These are phyloP conservation scores for Amblyjoppa fuscipennis DNA, from an alignment of 2,888 invertebrate species.

Conservation along the genomic window DNA sequence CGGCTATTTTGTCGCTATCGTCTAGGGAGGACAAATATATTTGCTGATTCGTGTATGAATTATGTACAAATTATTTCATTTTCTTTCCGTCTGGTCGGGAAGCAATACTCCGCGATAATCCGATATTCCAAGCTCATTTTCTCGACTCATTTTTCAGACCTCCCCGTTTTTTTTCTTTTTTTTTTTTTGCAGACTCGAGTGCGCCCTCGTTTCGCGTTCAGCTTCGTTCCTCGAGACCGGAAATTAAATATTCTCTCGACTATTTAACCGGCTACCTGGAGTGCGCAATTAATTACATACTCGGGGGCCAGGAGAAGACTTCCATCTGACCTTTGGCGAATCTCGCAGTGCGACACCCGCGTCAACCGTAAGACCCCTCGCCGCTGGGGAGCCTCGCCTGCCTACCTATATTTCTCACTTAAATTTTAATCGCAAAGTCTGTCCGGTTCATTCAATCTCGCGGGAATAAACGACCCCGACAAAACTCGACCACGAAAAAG, in stretches of 20 bases:
- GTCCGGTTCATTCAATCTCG: slow-evolving; percentile 59
- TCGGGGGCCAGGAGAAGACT: slow-evolving; percentile 45
- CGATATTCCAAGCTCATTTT: slow-evolving; percentile 1
- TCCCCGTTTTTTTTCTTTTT: background rate
- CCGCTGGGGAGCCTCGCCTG: slow-evolving; percentile 26
- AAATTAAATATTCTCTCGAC: slow-evolving; percentile 59
- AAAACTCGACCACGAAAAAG: slow-evolving; percentile 50
- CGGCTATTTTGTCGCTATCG: background rate
- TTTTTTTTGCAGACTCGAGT: background rate
- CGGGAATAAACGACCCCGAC: slow-evolving; percentile 45
- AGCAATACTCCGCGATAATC: slow-evolving; percentile 7
- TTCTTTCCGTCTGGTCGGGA: background rate
- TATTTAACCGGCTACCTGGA: slow-evolving; percentile 52
- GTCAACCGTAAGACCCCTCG: slow-evolving; percentile 38
- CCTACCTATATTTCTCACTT: slow-evolving; percentile 62
- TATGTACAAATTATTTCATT: background rate
- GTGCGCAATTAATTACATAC: slow-evolving; percentile 55
- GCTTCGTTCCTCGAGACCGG: slow-evolving; percentile 14
- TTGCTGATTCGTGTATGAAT: background rate
- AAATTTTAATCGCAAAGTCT: slow-evolving; percentile 70
- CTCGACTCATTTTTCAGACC: background rate
- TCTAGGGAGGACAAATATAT: background rate
- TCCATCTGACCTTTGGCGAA: slow-evolving; percentile 57
- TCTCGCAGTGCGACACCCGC: slow-evolving; percentile 43
- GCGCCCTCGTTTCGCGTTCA: background rate